Percentiles rank a stretch among this genome's conserved stretches.
phyloP scores from a whole-genome alignment of 2,113 vertebrate genomes.

The Scophthalmus maximus region DNA sequence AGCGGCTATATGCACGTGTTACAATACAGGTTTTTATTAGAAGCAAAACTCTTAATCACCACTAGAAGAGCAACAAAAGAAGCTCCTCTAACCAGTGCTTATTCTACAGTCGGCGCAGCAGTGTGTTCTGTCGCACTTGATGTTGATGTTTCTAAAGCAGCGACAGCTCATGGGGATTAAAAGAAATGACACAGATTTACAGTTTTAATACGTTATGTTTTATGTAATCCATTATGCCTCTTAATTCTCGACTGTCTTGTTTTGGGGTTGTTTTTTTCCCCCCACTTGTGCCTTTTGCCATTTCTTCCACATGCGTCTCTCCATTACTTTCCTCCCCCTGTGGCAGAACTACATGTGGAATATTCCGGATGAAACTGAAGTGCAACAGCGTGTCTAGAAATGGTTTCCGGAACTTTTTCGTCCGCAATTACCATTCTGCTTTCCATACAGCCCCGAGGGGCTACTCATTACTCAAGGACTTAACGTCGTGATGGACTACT shows the following conservation, averaged over 20 bases:
- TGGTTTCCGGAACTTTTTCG: constrained; percentile 41
- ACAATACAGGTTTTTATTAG: constrained; percentile 1
- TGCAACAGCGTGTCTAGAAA: constrained; percentile 49
- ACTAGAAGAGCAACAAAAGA: constrained; percentile 8
- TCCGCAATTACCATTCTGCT: constrained; percentile 62
- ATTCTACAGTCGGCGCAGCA: constrained; percentile 15
- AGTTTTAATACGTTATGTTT: constrained; percentile 50
- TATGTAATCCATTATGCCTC: constrained; percentile 59
- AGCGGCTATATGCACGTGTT: background rate
- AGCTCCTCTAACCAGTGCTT: constrained; percentile 25
- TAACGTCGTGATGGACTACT: constrained; percentile 53
- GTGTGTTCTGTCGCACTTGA: constrained; percentile 23
- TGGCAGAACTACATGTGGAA: constrained; percentile 41
- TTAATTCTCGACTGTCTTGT: constrained; percentile 26
- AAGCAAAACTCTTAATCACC: constrained; percentile 26
- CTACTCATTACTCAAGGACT: constrained; percentile 62
- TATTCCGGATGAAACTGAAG: constrained; percentile 55
- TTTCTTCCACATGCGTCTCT: constrained; percentile 34
- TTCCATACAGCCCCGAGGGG: constrained; percentile 46
- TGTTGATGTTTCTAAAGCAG: constrained; percentile 35
- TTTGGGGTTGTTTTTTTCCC: constrained; percentile 37
- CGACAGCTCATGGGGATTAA: constrained; percentile 48
- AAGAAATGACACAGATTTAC: constrained; percentile 54
- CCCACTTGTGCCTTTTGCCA: constrained; percentile 20
- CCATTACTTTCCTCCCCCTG: constrained; percentile 11